phyloP scores from a whole-genome alignment of 2,113 vertebrate species.

The Acinonyx jubatus region DNA sequence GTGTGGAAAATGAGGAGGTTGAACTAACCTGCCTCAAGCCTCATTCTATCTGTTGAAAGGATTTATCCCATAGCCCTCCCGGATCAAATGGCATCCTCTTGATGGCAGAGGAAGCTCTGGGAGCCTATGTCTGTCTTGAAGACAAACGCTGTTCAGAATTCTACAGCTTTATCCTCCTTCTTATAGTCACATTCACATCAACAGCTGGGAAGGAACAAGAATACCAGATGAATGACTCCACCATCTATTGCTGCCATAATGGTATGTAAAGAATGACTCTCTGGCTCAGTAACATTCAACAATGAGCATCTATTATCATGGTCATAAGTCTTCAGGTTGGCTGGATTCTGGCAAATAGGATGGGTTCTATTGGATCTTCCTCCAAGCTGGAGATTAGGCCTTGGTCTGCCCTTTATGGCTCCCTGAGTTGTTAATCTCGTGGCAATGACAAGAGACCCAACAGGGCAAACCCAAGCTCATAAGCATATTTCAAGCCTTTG shows the following conservation, averaged over 20 bases:
- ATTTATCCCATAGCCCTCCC: background rate
- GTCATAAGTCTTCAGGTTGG: background rate
- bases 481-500: conserved; percentile 13
- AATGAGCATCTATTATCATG: background rate
- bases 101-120: background rate
- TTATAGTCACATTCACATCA: background rate
- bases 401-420: background rate
- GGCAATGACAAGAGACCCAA: background rate
- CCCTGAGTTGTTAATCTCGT: background rate
- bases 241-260: background rate
- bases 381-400: background rate
- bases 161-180: background rate
- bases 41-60: background rate
- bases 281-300: background rate
- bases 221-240: background rate
- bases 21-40: background rate
- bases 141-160: conserved; percentile 1
- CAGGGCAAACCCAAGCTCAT: background rate
- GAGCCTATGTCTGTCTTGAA: background rate
- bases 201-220: conserved; percentile 40
- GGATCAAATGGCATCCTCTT: background rate
- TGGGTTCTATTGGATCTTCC: background rate
- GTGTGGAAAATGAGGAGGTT: background rate
- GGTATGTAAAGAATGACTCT: background rate
- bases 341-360: background rate